These are phyloP conservation scores for Xiphophorus maculatus DNA, from an alignment of 2,113 vertebrate genomes.

Conservation along the genomic window DNA sequence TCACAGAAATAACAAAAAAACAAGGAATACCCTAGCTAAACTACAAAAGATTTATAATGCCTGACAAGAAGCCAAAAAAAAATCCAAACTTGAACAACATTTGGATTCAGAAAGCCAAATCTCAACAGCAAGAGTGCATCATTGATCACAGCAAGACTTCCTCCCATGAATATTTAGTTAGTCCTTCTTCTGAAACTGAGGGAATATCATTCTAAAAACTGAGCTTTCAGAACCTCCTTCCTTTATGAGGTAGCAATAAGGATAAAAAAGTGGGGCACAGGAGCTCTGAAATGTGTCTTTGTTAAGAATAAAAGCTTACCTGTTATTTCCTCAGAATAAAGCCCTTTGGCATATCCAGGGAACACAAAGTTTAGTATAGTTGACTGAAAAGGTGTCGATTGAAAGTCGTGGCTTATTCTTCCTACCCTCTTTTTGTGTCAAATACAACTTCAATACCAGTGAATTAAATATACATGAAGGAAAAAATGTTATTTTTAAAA, in stretches of 20 bases:
- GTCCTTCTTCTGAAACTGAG: too few species aligned
- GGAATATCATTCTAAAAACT: too few species aligned
- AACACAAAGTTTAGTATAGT: background rate
- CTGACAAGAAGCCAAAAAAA: background rate
- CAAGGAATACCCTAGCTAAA: background rate
- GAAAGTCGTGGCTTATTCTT: too few species aligned
- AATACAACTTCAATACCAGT: too few species aligned
- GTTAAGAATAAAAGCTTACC: background rate
- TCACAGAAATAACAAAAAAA: background rate
- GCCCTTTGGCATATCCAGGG: background rate
- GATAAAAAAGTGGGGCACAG: too few species aligned
- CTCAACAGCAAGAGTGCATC: background rate
- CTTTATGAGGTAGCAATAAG: background rate
- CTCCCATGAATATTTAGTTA: background rate
- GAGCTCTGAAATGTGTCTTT: background rate
- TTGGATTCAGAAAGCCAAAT: background rate
- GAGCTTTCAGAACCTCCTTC: background rate
- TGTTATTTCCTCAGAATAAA: background rate
- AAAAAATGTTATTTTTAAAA: too few species aligned
- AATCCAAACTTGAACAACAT: background rate
- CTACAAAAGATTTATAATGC: background rate
- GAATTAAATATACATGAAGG: too few species aligned
- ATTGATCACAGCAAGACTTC: background rate
- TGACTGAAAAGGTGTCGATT: background rate
- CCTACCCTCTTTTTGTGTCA: too few species aligned